These are phyloP conservation scores for Myocastor coypus DNA, from an alignment of 2,113 vertebrate species.

Conservation along the genomic window DNA sequence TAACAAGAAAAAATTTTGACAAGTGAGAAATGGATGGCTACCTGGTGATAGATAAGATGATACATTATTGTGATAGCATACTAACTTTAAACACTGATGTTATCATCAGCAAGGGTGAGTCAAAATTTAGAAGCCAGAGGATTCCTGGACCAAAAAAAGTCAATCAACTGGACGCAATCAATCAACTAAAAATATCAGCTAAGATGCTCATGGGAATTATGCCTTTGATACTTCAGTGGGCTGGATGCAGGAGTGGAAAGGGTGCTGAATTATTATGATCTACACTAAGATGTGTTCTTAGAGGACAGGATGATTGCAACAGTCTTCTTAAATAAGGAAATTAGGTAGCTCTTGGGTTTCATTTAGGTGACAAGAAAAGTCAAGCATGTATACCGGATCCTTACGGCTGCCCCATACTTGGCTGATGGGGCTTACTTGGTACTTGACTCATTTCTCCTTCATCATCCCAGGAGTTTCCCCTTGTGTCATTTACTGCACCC, in stretches of 20 bases:
- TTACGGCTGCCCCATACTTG: neutral
- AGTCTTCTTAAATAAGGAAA: neutral
- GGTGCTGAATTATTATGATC: neutral
- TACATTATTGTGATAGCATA: neutral
- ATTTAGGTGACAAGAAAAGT: neutral
- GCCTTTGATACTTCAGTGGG: rapidly evolving
- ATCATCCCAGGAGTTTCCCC: neutral
- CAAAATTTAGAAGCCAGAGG: constrained; percentile 3
- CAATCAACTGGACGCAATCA: neutral
- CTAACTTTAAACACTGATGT: neutral
- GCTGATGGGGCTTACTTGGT: neutral
- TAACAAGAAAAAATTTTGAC: neutral
- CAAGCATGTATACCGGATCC: neutral
- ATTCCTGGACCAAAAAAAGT: neutral
- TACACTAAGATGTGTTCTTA: neutral
- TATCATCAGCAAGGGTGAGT: neutral
- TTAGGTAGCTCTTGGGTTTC: neutral
- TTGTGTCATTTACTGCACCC: rapidly evolving
- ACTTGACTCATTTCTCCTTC: neutral
- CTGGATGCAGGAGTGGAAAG: neutral
- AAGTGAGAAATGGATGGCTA: constrained; percentile 3
- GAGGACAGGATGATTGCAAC: neutral
- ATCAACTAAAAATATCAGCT: neutral
- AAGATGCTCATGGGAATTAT: neutral
- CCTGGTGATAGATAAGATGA: neutral